Evolutionary conservation across 1,140 invertebrate genomes (phyloP), one percentile per base, ranked within the genome.

Genomic region (Trichonephila clavata): DNA sequence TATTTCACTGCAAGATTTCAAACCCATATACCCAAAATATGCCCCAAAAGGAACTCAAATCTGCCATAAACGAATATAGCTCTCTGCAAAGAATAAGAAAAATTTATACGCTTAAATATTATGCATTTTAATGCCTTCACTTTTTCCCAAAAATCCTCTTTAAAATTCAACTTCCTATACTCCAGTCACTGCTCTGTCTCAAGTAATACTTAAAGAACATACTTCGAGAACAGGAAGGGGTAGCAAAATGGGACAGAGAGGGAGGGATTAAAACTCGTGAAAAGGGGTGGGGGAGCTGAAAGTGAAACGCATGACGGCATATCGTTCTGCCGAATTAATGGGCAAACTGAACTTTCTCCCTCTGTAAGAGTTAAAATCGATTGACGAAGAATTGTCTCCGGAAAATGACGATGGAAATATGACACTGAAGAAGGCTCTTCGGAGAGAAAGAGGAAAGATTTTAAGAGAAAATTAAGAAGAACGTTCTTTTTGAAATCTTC

Each of bases 301-400:
- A 63, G 84, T 61, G 84, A 86, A 63, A 63, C 84, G 84, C 84
- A 63, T 63, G 81, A n/a, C 16, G 81, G 81, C 81, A 83, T 83
- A 63, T 86, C 84, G 27, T 86, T 39, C 84, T 61, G 27, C n/a
- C 39, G 59, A 86, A 50, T 86, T 86, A 86, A 86, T 86, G 84
- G 84, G 16, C 61, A n/a, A 86, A 86, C 59, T 63, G 59, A 63
- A 63, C 84, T 86, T 50, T 50, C 50, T 50, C 50, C 50, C 7
- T 50, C 50, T 50, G 7, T 50, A 50, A 13, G 50, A 50, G 50
- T 50, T 32, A 32, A 86, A 86, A 86, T 86, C 84, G 84, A 61
- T 61, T 27, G 71, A 32, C 32, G 60, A 63, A 32, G 57, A 59
- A 57, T 32, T 86, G 57, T 77, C 71, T 39, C 16, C 71, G 14